Base-by-base conservation (phyloP, 2,797 vertebrate genomes). In the Carduelis carduelis region DNA sequence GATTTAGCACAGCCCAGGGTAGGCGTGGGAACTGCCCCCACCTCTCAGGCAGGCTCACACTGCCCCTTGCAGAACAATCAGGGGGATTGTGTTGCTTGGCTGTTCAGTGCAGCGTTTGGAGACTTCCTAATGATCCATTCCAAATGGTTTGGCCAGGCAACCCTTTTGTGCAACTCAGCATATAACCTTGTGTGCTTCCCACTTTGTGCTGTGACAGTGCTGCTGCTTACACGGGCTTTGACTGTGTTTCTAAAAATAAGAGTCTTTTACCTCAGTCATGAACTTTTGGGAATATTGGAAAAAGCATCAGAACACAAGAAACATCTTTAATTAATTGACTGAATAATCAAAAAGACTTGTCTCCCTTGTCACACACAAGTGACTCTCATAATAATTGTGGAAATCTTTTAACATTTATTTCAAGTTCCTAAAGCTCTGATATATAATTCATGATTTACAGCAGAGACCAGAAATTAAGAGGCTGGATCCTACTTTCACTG, bases 101-200 rank as follows among this genome's bases (percentile, higher is more conserved):
- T 91, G 56, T 70, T 87, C 83, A 57, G 8, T 30, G 81, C 91
- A 70, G 82, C 72, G 1, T 90, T 81, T 46, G 53, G 81, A 87
- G 91, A 35, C 92, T 92, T 94, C 83, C 88, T 92, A 87, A 93
- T 87, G 89, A 87, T 85, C 89, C 91, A 28, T 94, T 94, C 89
- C 72, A 87, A 95, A 87, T 34, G 79, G 68, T 85, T 80, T 64
- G 84, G 84, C 86, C 69, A 9, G 69, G 87, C 81, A 96, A 39
- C n/a, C 49, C 55, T 70, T 91, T 78, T 78, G 87, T 89, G 39
- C 43, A 28, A 26, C 26, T 83, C 52, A 3, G 52, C 52, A 1
- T 60, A 39, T 59, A 77, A 82, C 53, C 46, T 44, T 3, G 26
- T 12, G n/a, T 49, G 30, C 71, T 53, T 56, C 60, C 57, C 64